Evolutionary conservation across 2,113 vertebrate genomes (phyloP).

Genomic region (Nycticebus coucang): DNA sequence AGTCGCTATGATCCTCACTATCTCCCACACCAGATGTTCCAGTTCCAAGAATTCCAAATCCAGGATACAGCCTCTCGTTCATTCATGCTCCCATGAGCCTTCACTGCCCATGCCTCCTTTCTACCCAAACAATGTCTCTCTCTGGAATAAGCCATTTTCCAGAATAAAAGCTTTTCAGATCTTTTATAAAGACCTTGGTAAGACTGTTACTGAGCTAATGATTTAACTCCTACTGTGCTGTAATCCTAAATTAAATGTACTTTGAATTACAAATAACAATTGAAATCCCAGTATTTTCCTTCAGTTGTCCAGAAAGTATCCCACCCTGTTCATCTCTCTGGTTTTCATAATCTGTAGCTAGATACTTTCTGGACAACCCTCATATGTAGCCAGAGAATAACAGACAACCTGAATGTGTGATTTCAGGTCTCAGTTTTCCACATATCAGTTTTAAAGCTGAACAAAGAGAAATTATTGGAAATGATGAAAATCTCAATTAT

Average conservation of each 20-base stretch:
- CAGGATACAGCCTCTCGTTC: not conserved
- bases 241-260: not conserved
- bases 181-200: not conserved
- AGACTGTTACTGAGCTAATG: not conserved
- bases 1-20: not conserved
- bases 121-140: not conserved
- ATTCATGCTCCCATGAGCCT: not conserved
- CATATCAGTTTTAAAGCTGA: not conserved
- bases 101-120: not conserved
- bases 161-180: not conserved
- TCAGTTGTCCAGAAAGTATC: not conserved
- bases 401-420: not conserved
- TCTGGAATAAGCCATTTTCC: not conserved
- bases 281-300: conserved; percentile 22
- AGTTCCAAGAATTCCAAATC: not conserved
- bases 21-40: not conserved
- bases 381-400: not conserved
- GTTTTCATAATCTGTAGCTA: too few relatives aligned
- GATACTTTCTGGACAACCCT: too few relatives aligned
- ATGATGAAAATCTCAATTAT: not conserved
- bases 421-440: not conserved
- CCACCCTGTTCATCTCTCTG: too few relatives aligned
- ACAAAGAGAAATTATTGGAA: not conserved
- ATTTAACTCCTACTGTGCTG: not conserved
- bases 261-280: conserved; percentile 13